Evolutionary conservation across 2,888 invertebrate genomes (phyloP), one percentile per base, ranked within the genome.

Genomic region (Chloromyia formosa): DNA sequence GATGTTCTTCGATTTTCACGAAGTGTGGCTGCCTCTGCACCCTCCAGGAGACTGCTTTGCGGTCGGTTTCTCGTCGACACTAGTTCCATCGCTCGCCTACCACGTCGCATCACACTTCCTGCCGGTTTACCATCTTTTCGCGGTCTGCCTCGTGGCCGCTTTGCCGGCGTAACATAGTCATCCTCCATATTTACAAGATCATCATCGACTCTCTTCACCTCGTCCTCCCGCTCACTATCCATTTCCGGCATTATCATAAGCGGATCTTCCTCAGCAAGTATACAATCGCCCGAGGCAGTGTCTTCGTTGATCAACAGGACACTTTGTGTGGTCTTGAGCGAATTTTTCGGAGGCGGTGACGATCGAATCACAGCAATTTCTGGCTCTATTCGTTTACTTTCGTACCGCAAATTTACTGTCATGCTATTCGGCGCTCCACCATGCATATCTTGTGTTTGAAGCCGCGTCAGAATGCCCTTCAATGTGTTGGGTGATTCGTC

Each of bases 281-380:
- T 81, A 72, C 76, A 75, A 20, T 75, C 77, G 64, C 77, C 86
- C 74, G 86, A 87, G 71, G 85, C 87, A 0, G 86, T 85, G 75
- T 86, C 87, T 78, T 88, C 88, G 77, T 86, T 86, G 7, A 75
- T 73, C n/a, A 77, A 58, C 22, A 78, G 40, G 23, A 77, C 45
- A 69, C 74, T 77, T 64, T 77, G 74, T 16, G 73, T 58, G 18
- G 64, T 45, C 56, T 71, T 74, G 27, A 45, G 68, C n/a, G 64
- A 75, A 73, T 64, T 77, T 73, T 7, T 64, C 68, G 16, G 74
- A 18, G 62, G 74, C 58, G 49, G 68, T 53, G 73, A 81, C 86
- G 87, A 74, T 82, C 77, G 61, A 86, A 82, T 74, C 84, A 85
- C 82, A 87, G 87, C 75, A 87, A 87, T 74, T 87, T 87, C 53